Base-by-base conservation (phyloP, 2,113 vertebrate species). In the Crotalus helleri region DNA sequence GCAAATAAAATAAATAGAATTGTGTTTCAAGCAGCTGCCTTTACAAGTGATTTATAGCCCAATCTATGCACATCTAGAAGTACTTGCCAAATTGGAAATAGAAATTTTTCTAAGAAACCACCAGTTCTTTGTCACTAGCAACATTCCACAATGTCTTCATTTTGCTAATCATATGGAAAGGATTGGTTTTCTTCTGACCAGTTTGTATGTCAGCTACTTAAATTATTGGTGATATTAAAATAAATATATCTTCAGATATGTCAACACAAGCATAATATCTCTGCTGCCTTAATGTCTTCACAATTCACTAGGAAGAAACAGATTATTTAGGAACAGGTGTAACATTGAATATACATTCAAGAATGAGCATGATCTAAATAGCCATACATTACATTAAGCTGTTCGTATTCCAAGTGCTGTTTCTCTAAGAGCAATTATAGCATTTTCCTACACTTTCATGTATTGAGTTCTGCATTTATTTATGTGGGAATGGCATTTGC, bases 51-150 rank as follows among this genome's bases (percentile, higher is more conserved):
- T 55, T 33, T 57, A 53, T 46, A 86, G 21, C 44, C 24, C 44
- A 86, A 24, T 29, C 46, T 49, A 49, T 29, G 26, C 61, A 26
- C 10, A 49, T 26, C 10, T 51, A 86, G 8, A 49, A 39, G 39
- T 24, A 46, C 23, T 46, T 59, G 29, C 44, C 53, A 74, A 33
- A 87, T 21, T 2, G 19, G n/a, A 93, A n/a, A 88, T 10, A 54
- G 23, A 29, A 57, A 39, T 81, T 88, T 88, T 88, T 55, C 39
- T 91, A 54, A 54, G 51, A 91, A 91, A 88, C 93, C 90, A 88
- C 91, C 21, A 85, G 88, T 91, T 93, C 88, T 91, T 91, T 88
- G 85, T 86, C 57, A 44, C 39, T 89, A 89, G 57, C 69, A 88
- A 29, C 58, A 54, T 93, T 87, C 54, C n/a, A 89, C 89, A 91